Evolutionary conservation across 2,797 vertebrate species (phyloP).

Genomic region (Squalus acanthias): DNA sequence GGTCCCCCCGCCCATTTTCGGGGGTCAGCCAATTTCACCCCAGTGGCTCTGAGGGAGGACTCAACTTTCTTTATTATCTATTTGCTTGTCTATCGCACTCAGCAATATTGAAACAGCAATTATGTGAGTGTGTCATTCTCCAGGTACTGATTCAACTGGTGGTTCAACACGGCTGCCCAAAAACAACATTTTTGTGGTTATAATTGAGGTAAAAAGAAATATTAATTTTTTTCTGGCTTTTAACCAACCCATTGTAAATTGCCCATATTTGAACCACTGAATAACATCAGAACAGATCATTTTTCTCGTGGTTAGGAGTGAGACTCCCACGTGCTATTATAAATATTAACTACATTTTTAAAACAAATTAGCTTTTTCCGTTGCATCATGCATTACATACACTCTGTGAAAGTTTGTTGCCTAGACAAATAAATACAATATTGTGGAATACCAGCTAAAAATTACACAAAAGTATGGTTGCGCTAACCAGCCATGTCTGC

Average conservation of each 20-base stretch:
- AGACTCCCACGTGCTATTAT: neutral
- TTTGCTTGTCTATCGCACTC: neutral
- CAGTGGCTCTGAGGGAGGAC: too few relatives aligned
- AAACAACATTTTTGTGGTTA: slow-evolving; percentile 7
- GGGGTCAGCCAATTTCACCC: too few relatives aligned
- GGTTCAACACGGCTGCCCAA: neutral
- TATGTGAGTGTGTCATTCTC: neutral
- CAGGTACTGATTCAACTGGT: neutral
- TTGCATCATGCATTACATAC: neutral
- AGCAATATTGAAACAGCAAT: neutral
- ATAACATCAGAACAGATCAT: neutral
- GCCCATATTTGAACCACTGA: neutral
- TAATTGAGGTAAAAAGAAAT: neutral
- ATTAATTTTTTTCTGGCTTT: neutral
- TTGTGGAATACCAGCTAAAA: neutral
- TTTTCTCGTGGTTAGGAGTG: slow-evolving; percentile 26
- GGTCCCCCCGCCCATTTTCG: too few relatives aligned
- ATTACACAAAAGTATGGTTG: neutral
- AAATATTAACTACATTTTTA: neutral
- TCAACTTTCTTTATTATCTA: neutral
- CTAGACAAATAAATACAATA: slow-evolving; percentile 1
- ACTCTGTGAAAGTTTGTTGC: neutral
- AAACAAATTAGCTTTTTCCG: neutral
- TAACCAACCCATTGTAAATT: neutral
- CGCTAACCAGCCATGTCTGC: neutral